Evolutionary conservation across 2,113 vertebrate species (phyloP), one percentile per base, ranked within the genome.

Genomic region (Xyliphius kryptos): DNA sequence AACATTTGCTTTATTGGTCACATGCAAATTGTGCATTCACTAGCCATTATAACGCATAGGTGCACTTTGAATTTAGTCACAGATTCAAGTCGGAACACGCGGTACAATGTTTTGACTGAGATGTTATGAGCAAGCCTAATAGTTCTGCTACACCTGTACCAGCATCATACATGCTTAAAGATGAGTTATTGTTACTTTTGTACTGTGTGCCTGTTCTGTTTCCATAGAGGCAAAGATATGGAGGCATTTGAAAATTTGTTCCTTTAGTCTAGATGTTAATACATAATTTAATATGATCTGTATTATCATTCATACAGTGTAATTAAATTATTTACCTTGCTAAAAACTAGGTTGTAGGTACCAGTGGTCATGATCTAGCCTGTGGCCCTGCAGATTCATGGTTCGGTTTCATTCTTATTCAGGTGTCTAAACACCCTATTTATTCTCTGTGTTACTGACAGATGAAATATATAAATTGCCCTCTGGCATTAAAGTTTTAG

Each of bases 361-460:
- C 21, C 14, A 52, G 1, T 52, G 21, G 50, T n/a, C 50, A 32
- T 52, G 21, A 32, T 52, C 26, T 54, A 36, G 51, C 26, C n/a
- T 54, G 26, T 21, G 51, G 51, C 51, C n/a, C 9, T 54, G 51
- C 26, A 54, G 9, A 54, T n/a, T 10, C n/a, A 36, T 54, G 51
- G 26, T 8, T 9, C 9, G 9, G 51, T 26, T 36, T 54, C 52
- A 54, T 54, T 54, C 52, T 36, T 54, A 37, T 54, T 54, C 9
- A 37, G 52, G 15, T 37, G n/a, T 16, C 11, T 32, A 36, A 14
- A 54, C 9, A 36, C 26, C n/a, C 12, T 54, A 54, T 54, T 54
- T 32, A 36, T 54, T 54, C 26, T 5, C 52, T 37, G 15, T 54
- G 52, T 37, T 54, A 54, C 1, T 37, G 26, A 37, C n/a, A 37